phyloP scores from a whole-genome alignment of 2,888 invertebrate genomes.

The Plagodis pulveraria region DNA sequence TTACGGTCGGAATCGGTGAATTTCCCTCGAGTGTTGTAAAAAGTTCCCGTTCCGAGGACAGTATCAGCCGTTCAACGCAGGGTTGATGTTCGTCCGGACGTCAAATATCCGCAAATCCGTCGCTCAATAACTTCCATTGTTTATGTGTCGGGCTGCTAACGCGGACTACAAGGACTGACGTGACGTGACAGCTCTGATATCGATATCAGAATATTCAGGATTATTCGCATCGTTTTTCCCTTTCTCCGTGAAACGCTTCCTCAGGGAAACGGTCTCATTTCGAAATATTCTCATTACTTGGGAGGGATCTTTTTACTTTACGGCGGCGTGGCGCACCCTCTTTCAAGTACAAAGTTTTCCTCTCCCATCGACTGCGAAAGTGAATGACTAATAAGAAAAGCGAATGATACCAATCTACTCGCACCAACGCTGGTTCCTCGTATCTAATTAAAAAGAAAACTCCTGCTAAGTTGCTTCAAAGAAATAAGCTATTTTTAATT shows the following conservation, averaged over 20 bases:
- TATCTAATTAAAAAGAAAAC: constrained; percentile 68
- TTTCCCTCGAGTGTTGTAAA: constrained; percentile 80
- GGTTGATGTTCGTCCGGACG: constrained; percentile 60
- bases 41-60: constrained; percentile 58
- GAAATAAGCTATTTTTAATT: constrained; percentile 30
- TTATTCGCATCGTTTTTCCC: constrained; percentile 54
- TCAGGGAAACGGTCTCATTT: constrained; percentile 59
- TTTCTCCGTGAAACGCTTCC: constrained; percentile 53
- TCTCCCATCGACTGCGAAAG: constrained; percentile 60
- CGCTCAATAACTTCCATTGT: constrained; percentile 62
- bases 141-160: constrained; percentile 50
- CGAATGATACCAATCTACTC: constrained; percentile 70
- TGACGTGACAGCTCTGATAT: constrained; percentile 51
- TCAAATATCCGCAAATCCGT: constrained; percentile 61
- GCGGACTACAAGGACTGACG: constrained; percentile 35
- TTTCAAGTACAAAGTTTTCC: constrained; percentile 65
- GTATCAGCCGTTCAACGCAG: constrained; percentile 62
- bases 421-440: constrained; percentile 48
- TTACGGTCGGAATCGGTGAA: constrained; percentile 70
- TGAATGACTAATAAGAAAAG: constrained; percentile 75
- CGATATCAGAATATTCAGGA: constrained; percentile 49
- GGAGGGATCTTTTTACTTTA: constrained; percentile 71
- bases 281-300: constrained; percentile 75
- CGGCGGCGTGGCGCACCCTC: constrained; percentile 40
- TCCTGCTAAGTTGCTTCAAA: constrained; percentile 13